Evolutionary conservation across 2,888 invertebrate genomes (phyloP).

Genomic region (Drosophila prostipennis): DNA sequence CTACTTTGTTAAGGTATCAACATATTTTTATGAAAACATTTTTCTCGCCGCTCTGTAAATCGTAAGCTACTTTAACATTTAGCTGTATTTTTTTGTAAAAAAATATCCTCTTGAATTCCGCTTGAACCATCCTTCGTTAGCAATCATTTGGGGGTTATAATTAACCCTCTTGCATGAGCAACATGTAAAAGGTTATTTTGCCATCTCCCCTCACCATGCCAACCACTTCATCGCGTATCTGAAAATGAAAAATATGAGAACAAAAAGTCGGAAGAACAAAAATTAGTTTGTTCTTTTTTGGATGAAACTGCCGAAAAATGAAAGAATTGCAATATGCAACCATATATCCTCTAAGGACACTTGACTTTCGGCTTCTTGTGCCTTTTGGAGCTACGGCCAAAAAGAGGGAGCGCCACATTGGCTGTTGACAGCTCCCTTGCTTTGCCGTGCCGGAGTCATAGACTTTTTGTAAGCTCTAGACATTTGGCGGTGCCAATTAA

Average conservation of each 20-base stretch:
- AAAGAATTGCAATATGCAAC: constrained; percentile 71
- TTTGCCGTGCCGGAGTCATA: constrained; percentile 33
- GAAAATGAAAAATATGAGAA: constrained; percentile 40
- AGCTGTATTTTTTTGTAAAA: not conserved
- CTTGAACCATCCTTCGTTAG: constrained; percentile 37
- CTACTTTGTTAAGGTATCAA: too few species aligned
- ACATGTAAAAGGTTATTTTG: constrained; percentile 63
- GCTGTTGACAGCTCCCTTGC: constrained; percentile 67
- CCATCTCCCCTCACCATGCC: not conserved
- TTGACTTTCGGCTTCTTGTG: constrained; percentile 72
- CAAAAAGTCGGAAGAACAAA: constrained; percentile 46
- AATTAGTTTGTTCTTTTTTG: constrained; percentile 66
- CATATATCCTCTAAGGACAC: constrained; percentile 81
- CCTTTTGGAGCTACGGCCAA: constrained; percentile 38
- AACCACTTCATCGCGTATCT: constrained; percentile 37
- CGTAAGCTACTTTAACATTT: constrained; percentile 10
- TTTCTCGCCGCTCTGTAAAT: not conserved
- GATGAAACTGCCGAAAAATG: constrained; percentile 65
- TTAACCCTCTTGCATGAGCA: constrained; percentile 65
- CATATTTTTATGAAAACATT: not conserved
- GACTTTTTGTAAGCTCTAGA: constrained; percentile 54
- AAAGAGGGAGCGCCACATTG: constrained; percentile 15
- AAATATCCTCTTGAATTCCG: constrained; percentile 24
- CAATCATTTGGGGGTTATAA: constrained; percentile 52
- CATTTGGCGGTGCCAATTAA: constrained; percentile 78